A percentile compares a stretch with the other conserved stretches of the same genome.
These are phyloP conservation scores for Campaea margaritaria DNA, from an alignment of 2,888 invertebrate genomes.

Conservation along the genomic window DNA sequence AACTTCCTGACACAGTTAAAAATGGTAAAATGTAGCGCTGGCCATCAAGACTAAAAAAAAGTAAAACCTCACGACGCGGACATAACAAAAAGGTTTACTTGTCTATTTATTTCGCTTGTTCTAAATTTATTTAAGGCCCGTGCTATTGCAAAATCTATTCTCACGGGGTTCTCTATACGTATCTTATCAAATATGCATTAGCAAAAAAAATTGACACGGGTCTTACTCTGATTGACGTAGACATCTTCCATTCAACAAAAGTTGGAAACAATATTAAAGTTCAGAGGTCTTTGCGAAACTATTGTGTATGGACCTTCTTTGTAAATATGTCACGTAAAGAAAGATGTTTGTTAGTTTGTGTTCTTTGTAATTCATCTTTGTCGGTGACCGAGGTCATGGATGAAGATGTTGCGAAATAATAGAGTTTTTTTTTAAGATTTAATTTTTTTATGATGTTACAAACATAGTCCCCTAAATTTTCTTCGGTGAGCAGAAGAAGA, in stretches of 20 bases:
- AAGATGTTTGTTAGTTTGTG: slow-evolving; percentile 48
- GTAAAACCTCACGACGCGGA: too few species aligned
- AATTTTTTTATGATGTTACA: too few species aligned
- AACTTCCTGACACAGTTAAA: too few species aligned
- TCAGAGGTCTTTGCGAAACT: slow-evolving; percentile 55
- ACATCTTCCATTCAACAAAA: slow-evolving; percentile 47
- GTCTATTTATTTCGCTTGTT: background rate
- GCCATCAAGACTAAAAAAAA: too few species aligned
- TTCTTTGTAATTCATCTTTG: slow-evolving; percentile 31
- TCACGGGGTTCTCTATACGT: slow-evolving; percentile 41
- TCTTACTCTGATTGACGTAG: slow-evolving; percentile 61
- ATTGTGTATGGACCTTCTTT: slow-evolving; percentile 46
- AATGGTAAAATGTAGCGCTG: too few species aligned
- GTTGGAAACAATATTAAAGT: slow-evolving; percentile 52
- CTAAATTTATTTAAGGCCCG: background rate
- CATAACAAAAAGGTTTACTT: too few species aligned
- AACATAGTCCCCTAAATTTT: too few species aligned
- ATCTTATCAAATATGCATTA: slow-evolving; percentile 59
- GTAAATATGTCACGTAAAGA: slow-evolving; percentile 59
- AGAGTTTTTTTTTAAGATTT: background rate
- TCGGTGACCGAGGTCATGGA: slow-evolving; percentile 33
- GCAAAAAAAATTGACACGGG: slow-evolving; percentile 58
- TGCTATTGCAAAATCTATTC: slow-evolving; percentile 30
- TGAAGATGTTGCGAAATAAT: slow-evolving; percentile 31
- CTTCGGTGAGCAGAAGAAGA: too few species aligned